Conservation (phyloP, 2,888 invertebrate genomes). For the Eutolmus rufibarbis region DNA sequence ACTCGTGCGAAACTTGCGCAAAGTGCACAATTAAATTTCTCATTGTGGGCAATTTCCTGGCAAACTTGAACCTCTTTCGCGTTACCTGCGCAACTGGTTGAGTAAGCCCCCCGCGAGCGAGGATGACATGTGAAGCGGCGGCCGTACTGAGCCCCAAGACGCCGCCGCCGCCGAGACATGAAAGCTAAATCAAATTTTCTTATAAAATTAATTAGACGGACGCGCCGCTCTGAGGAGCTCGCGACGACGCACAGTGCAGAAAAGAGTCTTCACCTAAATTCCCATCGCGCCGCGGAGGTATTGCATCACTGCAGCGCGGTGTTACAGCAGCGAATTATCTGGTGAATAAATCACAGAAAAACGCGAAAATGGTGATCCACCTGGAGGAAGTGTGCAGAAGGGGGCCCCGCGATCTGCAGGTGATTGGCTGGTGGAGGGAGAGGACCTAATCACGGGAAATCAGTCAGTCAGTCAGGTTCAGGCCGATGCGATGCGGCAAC, state of each 20-base stretch:
- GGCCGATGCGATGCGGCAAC: constrained; percentile 5
- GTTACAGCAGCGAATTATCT: constrained; percentile 26
- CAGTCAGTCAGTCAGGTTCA: constrained; percentile 36
- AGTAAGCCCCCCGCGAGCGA: constrained; percentile 6
- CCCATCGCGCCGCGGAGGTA: not conserved
- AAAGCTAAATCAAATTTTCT: constrained; percentile 22
- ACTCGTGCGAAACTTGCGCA: constrained; percentile 39
- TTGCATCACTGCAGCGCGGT: constrained; percentile 3
- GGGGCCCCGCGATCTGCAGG: not conserved
- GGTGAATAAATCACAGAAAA: constrained; percentile 29
- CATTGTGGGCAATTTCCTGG: constrained; percentile 47
- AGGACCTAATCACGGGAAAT: constrained; percentile 9
- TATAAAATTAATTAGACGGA: constrained; percentile 29
- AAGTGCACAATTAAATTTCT: constrained; percentile 32
- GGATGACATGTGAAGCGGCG: constrained; percentile 26
- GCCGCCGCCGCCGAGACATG: constrained; percentile 4
- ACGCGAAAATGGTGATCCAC: constrained; percentile 35
- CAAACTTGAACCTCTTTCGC: constrained; percentile 48
- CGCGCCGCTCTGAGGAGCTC: not conserved
- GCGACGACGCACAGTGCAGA: not conserved
- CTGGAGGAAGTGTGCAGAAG: constrained; percentile 33
- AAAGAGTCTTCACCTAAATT: constrained; percentile 26
- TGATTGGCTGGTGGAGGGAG: not conserved
- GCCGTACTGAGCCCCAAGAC: not conserved
- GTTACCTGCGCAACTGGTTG: constrained; percentile 31